A percentile compares a stretch with the other conserved stretches of the same genome.
Evolutionary conservation across 1,140 invertebrate genomes (phyloP).

Genomic region (Aphaenogaster rudis): DNA sequence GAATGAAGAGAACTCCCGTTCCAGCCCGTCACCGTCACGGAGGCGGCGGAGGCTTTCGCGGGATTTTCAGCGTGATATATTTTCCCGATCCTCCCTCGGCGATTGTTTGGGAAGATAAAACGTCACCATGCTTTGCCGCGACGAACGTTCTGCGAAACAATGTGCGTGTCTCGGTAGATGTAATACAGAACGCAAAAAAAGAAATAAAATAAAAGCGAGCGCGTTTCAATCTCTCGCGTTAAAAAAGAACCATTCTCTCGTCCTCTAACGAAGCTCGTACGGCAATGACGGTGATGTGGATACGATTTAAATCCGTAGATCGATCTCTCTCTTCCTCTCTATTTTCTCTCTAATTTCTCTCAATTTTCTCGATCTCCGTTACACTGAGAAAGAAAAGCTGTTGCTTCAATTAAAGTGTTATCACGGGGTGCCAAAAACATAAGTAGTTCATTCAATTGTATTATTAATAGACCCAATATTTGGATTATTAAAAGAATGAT

Average conservation of each 20-base stretch:
- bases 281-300: background rate
- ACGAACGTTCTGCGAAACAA: background rate
- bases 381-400: too few species aligned
- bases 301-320: slow-evolving; percentile 2
- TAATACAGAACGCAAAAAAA: background rate
- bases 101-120: background rate
- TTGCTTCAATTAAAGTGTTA: too few species aligned
- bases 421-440: too few species aligned
- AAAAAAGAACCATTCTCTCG: background rate
- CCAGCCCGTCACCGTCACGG: background rate
- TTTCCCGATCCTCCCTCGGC: background rate
- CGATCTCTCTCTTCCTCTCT: background rate
- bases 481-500: too few species aligned
- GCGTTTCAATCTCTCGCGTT: slow-evolving; percentile 16
- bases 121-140: background rate
- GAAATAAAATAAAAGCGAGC: background rate
- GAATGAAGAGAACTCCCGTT: background rate
- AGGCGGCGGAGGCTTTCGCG: background rate
- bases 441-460: too few species aligned
- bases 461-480: too few species aligned
- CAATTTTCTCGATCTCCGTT: background rate
- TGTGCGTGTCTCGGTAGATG: background rate
- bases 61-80: slow-evolving; percentile 19
- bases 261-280: background rate
- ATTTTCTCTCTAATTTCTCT: too few species aligned